A percentile compares a stretch with the other conserved stretches of the same genome.
These are phyloP conservation scores for Gymnocypris eckloni DNA, from an alignment of 2,797 vertebrate genomes.

Conservation along the genomic window DNA sequence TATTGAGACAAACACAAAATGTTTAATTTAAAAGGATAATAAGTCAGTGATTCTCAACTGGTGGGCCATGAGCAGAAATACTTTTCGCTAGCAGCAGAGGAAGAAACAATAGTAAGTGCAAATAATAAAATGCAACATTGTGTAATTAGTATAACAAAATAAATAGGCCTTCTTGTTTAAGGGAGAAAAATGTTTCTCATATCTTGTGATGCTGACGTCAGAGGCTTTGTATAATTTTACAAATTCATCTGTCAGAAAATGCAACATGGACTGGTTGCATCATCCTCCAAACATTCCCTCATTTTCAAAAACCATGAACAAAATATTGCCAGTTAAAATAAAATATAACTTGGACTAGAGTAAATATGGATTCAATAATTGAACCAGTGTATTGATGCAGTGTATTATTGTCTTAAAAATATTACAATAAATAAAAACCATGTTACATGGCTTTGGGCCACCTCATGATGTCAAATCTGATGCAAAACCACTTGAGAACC, in stretches of 20 bases:
- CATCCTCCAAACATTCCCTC: not conserved
- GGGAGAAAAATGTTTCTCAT: not conserved
- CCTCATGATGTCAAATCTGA: not conserved
- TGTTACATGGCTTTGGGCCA: not conserved
- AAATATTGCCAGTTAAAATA: not conserved
- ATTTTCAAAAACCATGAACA: not conserved
- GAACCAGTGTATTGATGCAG: not conserved
- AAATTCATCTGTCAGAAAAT: not conserved
- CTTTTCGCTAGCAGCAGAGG: not conserved
- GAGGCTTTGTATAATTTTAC: not conserved
- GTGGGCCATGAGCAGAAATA: not conserved
- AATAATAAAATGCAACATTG: not conserved
- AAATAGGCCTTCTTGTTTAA: not conserved
- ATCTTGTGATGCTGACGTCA: not conserved
- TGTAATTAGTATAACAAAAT: not conserved
- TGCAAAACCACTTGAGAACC: slow-evolving; percentile 22
- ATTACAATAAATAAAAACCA: not conserved
- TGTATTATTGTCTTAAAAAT: not conserved
- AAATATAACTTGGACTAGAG: not conserved
- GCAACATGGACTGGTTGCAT: not conserved
- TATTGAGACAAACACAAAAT: not conserved
- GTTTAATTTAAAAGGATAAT: not conserved
- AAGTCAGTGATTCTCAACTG: not conserved
- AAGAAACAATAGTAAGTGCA: not conserved
- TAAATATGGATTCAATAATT: not conserved